Base-by-base conservation (phyloP, 2,888 invertebrate genomes). In the Eurois occulta region DNA sequence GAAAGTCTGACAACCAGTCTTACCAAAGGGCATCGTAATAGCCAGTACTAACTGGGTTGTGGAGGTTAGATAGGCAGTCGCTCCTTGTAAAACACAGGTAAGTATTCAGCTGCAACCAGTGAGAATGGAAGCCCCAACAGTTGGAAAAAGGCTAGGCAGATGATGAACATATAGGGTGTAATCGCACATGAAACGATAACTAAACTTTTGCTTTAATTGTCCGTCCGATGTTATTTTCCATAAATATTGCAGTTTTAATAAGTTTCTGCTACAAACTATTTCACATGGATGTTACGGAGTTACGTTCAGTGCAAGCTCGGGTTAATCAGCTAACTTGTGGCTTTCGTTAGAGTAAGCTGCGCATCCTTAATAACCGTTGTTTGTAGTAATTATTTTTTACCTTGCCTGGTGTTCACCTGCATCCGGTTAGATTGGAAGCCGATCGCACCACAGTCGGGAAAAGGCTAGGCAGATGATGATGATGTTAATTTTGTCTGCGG, bases 281-380 rank as follows among this genome's bases (percentile, higher is more conserved):
- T 79, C 41, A 78, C 64, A 74, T 79, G 72, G 65, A 75, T 77
- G 77, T 79, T 60, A 65, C 66, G 16, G 69, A 60, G 60, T 78
- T 77, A 84, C 60, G 71, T 75, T 70, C 80, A n/a, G 73, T 48
- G 65, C 64, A 38, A 77, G 77, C 69, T 72, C 60, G 72, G 80
- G 82, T 77, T 86, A 85, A 82, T 87, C 77, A 87, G 81, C 38
- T 72, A 76, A 84, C 73, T 86, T 79, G 75, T 79, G 74, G 74
- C 69, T 66, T 70, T 68, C 21, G 48, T 67, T 62, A 38, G n/a
- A 80, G 62, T 79, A 75, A 78, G 70, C 67, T 66, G 72, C 48
- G n/a, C 55, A 67, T 65, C 66, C 55, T 55, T 75, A 70, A 72
- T 67, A 75, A 68, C 58, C n/a, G 21, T 52, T 65, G 62, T 75